Conservation (phyloP, 2,888 invertebrate genomes). For the Dexiosoma caninum region DNA sequence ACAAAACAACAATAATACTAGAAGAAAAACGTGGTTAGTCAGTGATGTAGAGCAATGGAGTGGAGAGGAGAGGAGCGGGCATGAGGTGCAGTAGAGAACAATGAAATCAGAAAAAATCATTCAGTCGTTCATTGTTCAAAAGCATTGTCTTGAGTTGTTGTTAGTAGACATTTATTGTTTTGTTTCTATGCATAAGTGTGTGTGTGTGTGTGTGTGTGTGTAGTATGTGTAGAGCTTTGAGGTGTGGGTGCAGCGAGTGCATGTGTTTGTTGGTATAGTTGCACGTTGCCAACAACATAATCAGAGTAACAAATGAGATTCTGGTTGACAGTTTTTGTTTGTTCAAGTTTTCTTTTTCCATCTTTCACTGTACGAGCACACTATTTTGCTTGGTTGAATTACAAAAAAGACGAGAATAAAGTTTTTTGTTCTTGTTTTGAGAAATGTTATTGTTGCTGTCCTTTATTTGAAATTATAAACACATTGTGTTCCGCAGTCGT, state of each 20-base stretch:
- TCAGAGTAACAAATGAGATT: slow-evolving; percentile 76
- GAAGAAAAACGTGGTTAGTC: too few species aligned
- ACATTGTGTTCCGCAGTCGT: too few species aligned
- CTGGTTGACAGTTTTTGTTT: slow-evolving; percentile 74
- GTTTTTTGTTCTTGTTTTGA: slow-evolving; percentile 18
- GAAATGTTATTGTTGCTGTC: slow-evolving; percentile 16
- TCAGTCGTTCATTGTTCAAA: slow-evolving; percentile 66
- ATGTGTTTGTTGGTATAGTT: slow-evolving; percentile 39
- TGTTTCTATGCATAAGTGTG: neutral
- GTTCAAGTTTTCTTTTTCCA: slow-evolving; percentile 17
- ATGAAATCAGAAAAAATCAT: slow-evolving; percentile 64
- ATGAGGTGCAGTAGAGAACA: slow-evolving; percentile 57
- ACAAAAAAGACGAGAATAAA: slow-evolving; percentile 24
- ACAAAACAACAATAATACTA: slow-evolving; percentile 62
- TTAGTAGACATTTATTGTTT: slow-evolving; percentile 60
- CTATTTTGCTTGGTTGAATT: slow-evolving; percentile 58
- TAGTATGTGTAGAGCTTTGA: neutral
- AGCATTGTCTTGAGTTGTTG: slow-evolving; percentile 64
- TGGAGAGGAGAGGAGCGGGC: neutral
- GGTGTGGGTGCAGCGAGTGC: neutral
- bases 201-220: neutral
- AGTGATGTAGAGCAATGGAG: slow-evolving; percentile 8
- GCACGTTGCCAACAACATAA: slow-evolving; percentile 69
- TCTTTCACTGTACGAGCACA: neutral
- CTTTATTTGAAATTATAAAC: slow-evolving; percentile 39